Evolutionary conservation across 2,797 vertebrate species (phyloP), one percentile per base, ranked within the genome.

Genomic region (Columba guinea): DNA sequence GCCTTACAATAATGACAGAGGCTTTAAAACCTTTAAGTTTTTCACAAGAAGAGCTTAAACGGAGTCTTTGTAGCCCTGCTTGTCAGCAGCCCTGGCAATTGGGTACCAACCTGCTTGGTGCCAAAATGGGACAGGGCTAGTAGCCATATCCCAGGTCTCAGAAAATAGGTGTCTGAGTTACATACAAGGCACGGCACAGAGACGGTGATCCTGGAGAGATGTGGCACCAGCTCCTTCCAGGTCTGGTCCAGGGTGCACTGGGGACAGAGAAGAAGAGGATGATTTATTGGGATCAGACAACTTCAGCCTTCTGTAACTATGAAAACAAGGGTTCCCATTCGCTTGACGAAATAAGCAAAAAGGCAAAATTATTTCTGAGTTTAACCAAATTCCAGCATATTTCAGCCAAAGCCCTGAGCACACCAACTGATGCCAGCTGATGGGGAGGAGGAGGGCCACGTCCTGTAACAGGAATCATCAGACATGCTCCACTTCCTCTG

Each of bases 401-500:
- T 87, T 90, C 69, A 90, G 55, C 75, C 87, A 65, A 95, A 92
- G 92, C 64, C 67, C 35, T 41, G 87, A 95, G 94, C 84, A 89
- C 67, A 89, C 27, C 75, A 70, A 83, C 86, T 89, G 95, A 79
- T 18, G 53, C 27, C 75, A 70, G 81, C 86, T 89, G 95, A 79
- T 18, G 53, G 37, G 51, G 41, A 88, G 87, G 93, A 89, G 74
- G 92, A 96, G 87, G 87, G 84, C 89, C 88, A 82, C 5, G 23
- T 95, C 88, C 95, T 89, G 92, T 95, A 78, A 95, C 73, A 88
- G 96, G 97, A 95, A 94, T 97, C 91, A 94, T 95, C 93, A 94
- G 39, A 64, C 10, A 18, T 93, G 94, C 97, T 97, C 94, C 91
- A 95, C 97, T 97, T 97, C 97, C 97, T 97, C 96, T 53, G 82